Evolutionary conservation across 2,888 invertebrate species (phyloP).

Genomic region (Brachyptera putata): DNA sequence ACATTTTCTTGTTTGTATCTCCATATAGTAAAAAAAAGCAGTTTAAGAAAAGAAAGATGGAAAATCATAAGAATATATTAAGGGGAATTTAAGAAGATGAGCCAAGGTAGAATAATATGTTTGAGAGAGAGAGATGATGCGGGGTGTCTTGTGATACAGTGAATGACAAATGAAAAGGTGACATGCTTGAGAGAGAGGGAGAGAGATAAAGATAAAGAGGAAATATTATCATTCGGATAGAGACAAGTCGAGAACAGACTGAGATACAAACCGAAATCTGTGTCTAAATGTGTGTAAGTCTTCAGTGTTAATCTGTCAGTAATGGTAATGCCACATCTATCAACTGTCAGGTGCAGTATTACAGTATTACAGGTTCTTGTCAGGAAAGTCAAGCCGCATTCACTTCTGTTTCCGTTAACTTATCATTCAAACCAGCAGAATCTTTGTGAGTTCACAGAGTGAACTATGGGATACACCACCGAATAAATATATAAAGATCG

Average conservation of each 20-base stretch:
- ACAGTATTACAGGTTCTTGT: too few species aligned
- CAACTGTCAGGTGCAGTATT: slow-evolving; percentile 22
- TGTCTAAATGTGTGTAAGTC: slow-evolving; percentile 11
- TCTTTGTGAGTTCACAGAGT: too few species aligned
- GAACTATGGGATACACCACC: too few species aligned
- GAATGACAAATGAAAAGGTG: neutral
- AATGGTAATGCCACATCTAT: slow-evolving; percentile 24
- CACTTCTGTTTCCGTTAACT: too few species aligned
- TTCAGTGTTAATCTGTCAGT: slow-evolving; percentile 24
- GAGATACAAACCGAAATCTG: slow-evolving; percentile 4
- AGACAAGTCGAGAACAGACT: slow-evolving; percentile 18
- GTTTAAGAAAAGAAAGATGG: slow-evolving; percentile 3
- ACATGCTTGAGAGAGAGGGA: neutral
- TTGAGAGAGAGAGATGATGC: too few species aligned
- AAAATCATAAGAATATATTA: neutral
- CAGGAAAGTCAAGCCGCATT: too few species aligned
- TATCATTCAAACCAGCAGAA: too few species aligned
- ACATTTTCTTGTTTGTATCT: too few species aligned
- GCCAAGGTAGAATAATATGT: neutral
- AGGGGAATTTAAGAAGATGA: neutral
- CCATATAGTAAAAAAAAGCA: too few species aligned
- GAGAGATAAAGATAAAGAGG: slow-evolving; percentile 16
- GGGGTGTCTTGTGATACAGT: too few species aligned
- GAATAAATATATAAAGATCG: too few species aligned
- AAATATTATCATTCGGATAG: slow-evolving; percentile 17